Conservation (phyloP, 2,888 invertebrate genomes). For the Lumbricus terrestris region DNA sequence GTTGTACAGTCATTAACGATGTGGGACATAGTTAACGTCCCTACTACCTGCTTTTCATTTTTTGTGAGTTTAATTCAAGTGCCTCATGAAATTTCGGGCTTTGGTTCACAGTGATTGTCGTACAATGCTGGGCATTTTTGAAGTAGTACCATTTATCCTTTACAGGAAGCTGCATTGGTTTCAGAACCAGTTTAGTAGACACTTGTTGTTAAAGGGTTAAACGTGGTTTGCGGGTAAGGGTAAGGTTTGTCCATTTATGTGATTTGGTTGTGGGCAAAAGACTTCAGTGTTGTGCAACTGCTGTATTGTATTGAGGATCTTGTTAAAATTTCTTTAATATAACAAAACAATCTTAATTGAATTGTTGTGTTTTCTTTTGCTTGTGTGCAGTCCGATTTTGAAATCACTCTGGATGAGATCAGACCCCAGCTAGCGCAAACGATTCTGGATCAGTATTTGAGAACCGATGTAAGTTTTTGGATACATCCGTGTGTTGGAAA, state of each 20-base stretch:
- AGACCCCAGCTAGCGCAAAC: conserved; percentile 74
- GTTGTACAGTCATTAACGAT: no score
- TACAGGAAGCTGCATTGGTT: no score
- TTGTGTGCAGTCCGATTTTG: conserved; percentile 73
- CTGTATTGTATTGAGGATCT: not conserved
- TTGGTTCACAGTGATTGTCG: not conserved
- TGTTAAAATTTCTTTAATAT: not conserved
- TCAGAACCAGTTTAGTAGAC: no score
- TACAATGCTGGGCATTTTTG: not conserved
- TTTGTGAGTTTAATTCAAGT: not conserved
- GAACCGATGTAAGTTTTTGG: conserved; percentile 47
- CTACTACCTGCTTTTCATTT: not conserved
- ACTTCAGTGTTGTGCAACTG: not conserved
- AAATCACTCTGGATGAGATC: conserved; percentile 88
- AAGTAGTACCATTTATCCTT: not conserved
- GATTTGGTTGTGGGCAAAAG: not conserved
- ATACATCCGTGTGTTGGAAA: not conserved
- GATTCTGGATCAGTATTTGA: conserved; percentile 67
- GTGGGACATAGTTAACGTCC: no score
- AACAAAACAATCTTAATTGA: not conserved
- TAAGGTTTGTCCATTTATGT: not conserved
- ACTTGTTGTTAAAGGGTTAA: no score
- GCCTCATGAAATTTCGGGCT: not conserved
- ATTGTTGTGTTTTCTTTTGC: conserved; percentile 16
- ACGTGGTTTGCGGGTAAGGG: no score